Base-by-base conservation (phyloP, 2,888 invertebrate genomes). In the Athetis lepigone region DNA sequence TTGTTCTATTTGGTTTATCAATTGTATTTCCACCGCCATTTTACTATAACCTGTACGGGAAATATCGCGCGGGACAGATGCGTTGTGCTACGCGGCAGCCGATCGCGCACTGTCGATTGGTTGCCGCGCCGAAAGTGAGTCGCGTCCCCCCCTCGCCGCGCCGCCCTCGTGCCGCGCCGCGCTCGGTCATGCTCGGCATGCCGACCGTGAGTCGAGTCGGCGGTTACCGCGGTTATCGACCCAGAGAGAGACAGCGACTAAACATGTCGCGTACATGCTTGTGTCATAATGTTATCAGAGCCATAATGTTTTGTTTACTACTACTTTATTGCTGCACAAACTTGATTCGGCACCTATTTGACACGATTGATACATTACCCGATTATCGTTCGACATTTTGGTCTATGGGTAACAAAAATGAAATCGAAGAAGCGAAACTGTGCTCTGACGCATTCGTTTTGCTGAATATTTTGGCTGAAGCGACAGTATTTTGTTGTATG, bases 1-100 rank as follows among this genome's bases (percentile, higher is more conserved):
- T 60, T 84, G 80, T 52, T 86, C 79, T 33, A 86, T 85, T 62
- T 86, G 83, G 47, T 78, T 69, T 16, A 86, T 83, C 11, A 86
- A 65, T 52, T 77, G 79, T 57, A 86, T 78, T 82, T 85, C 86
- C 40, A 79, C 70, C 9, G 85, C 72, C 85, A 85, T 85, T 57
- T 55, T 43, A 36, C 29, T 51, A 39, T 45, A 13, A 16, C 13
- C 37, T 40, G 42, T 50, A 7, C n/a, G 19, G 19, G 23, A 29
- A 37, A 51, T 46, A 57, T 37, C 43, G 33, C 57, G 62, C 54
- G 54, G 23, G 25, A 61, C 61, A 25, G 36, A 57, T 45, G 62
- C 70, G 65, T 58, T 57, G 29, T 57, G 59, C 62, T 52, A 54
- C 57, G 65, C 70, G 57, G 65, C 70, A 75, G 70, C 66, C 75